phyloP scores from a whole-genome alignment of 1,140 invertebrate species.

The Bombus sibiricus region DNA sequence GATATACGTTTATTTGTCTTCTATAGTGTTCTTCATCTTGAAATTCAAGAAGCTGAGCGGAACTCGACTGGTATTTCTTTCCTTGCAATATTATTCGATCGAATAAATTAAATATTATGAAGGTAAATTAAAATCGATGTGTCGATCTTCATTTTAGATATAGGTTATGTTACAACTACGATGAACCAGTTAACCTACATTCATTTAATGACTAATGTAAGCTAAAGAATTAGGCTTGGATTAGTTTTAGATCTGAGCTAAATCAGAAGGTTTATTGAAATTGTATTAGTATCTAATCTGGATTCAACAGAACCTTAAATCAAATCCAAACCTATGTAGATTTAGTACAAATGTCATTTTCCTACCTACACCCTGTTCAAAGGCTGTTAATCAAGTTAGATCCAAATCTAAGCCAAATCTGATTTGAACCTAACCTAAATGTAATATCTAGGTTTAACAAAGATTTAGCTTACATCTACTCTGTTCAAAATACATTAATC shows the following conservation, averaged over 20 bases:
- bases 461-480: too few species aligned
- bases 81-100: neutral
- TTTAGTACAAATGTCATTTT: neutral
- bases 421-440: neutral
- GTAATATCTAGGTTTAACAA: neutral
- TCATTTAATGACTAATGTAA: too few species aligned
- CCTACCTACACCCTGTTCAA: neutral
- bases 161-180: neutral
- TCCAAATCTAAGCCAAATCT: neutral
- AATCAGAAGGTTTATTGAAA: neutral
- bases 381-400: neutral
- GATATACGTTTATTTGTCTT: neutral
- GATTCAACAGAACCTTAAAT: neutral
- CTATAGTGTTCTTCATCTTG: neutral
- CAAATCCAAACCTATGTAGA: neutral
- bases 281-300: neutral
- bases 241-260: neutral
- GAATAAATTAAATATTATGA: too few species aligned
- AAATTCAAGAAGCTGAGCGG: neutral
- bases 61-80: neutral
- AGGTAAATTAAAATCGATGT: too few species aligned
- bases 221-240: neutral
- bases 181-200: neutral
- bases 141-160: neutral
- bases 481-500: too few species aligned